Evolutionary conservation across 2,888 invertebrate species (phyloP).

Genomic region (Torymus aiolomorphi): DNA sequence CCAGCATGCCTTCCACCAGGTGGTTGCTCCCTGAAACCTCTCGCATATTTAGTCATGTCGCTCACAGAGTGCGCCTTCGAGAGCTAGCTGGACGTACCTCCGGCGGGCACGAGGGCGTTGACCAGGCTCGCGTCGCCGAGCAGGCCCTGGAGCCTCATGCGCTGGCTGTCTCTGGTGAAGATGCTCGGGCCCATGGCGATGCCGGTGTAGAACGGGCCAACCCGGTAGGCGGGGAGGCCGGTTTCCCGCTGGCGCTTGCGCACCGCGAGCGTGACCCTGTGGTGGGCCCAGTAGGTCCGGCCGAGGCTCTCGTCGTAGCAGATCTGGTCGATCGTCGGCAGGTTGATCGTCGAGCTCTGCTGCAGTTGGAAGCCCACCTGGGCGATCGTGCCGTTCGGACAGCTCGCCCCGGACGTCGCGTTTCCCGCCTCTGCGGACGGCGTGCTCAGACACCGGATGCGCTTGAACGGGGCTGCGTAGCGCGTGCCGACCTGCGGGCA

Average conservation of each 20-base stretch:
- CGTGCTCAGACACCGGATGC: constrained; percentile 7
- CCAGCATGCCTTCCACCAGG: constrained; percentile 77
- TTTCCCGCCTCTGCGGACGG: constrained; percentile 7
- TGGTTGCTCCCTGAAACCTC: constrained; percentile 51
- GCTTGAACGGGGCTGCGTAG: constrained; percentile 22
- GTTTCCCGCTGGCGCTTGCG: constrained; percentile 76
- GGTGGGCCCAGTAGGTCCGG: constrained; percentile 78
- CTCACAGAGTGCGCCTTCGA: not conserved
- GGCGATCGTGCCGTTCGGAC: constrained; percentile 45
- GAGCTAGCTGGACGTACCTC: constrained; percentile 2
- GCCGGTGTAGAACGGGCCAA: constrained; percentile 77
- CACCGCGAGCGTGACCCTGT: constrained; percentile 76
- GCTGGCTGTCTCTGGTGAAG: constrained; percentile 65
- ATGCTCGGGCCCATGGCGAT: constrained; percentile 64
- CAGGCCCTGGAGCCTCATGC: constrained; percentile 61
- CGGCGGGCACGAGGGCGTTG: constrained; percentile 63
- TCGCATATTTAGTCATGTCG: not conserved
- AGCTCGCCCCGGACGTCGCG: not conserved
- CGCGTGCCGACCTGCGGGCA: constrained; percentile 5
- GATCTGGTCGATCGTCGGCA: constrained; percentile 61
- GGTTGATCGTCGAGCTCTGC: not conserved
- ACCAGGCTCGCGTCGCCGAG: constrained; percentile 64
- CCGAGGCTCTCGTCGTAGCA: constrained; percentile 78
- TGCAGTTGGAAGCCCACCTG: constrained; percentile 37
- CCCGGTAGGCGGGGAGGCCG: constrained; percentile 76